Conservation (phyloP, 1,140 invertebrate species). For the Anastrepha ludens region DNA sequence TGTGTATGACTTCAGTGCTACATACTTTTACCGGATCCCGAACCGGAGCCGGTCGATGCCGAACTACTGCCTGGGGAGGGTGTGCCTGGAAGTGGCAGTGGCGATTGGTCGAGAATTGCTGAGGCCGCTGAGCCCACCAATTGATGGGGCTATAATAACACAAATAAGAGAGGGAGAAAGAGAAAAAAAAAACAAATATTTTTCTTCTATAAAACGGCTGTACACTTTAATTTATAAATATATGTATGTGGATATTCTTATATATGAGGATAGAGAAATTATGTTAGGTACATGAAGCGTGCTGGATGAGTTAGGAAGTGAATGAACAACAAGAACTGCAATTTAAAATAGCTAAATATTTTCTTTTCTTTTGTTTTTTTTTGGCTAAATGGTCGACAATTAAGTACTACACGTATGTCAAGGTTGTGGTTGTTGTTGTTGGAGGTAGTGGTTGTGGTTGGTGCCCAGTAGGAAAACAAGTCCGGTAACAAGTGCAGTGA, state of each 20-base stretch:
- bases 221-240: neutral
- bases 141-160: constrained; percentile 72
- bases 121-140: constrained; percentile 74
- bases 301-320: constrained; percentile 15
- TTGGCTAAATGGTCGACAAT: neutral
- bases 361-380: neutral
- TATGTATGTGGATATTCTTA: neutral
- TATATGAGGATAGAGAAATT: neutral
- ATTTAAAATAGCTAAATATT: neutral
- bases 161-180: neutral
- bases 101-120: constrained; percentile 74
- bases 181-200: constrained; percentile 38
- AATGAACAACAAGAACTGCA: neutral
- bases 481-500: constrained; percentile 31
- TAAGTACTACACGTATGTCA: neutral
- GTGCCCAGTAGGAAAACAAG: neutral
- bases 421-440: neutral
- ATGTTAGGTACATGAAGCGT: constrained; percentile 38
- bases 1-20: constrained; percentile 10
- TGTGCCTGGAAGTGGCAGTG: constrained; percentile 74
- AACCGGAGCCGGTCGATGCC: constrained; percentile 72
- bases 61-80: constrained; percentile 75
- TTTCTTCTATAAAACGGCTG: neutral
- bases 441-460: neutral
- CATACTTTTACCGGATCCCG: constrained; percentile 73